phyloP scores from a whole-genome alignment of 2,797 vertebrate species.

The Coregonus sp. region DNA sequence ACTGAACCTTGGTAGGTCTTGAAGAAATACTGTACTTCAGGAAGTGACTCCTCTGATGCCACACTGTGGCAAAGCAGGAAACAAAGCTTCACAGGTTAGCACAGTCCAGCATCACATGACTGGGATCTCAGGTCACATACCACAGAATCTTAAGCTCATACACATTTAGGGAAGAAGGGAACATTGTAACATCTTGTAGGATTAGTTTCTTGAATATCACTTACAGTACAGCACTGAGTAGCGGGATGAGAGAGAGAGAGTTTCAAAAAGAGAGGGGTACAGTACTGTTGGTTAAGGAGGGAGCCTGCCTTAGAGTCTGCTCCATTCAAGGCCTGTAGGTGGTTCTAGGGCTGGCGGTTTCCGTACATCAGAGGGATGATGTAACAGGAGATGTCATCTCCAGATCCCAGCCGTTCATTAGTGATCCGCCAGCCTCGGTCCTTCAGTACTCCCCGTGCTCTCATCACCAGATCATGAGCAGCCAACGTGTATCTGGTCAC shows the following conservation, averaged over 20 bases:
- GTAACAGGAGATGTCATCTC: slow-evolving; percentile 97
- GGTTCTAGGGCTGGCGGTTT: slow-evolving; percentile 80
- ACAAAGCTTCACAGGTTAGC: slow-evolving; percentile 52
- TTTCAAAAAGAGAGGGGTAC: not conserved
- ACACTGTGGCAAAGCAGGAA: slow-evolving; percentile 61
- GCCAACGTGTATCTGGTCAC: slow-evolving; percentile 90
- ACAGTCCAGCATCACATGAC: slow-evolving; percentile 43
- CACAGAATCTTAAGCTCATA: slow-evolving; percentile 9
- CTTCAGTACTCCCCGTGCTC: slow-evolving; percentile 89
- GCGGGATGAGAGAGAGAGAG: not conserved
- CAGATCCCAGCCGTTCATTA: slow-evolving; percentile 91
- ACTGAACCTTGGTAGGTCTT: not conserved
- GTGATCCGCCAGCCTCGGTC: slow-evolving; percentile 97
- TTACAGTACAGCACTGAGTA: slow-evolving; percentile 16
- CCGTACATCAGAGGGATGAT: slow-evolving; percentile 92
- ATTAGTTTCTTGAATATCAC: not conserved
- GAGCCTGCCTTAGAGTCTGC: not conserved
- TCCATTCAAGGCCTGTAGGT: slow-evolving; percentile 5
- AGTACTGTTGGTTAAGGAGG: not conserved
- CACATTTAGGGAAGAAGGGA: slow-evolving; percentile 4
- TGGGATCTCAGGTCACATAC: slow-evolving; percentile 17
- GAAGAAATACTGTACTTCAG: not conserved
- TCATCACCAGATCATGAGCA: slow-evolving; percentile 95
- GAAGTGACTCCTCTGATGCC: slow-evolving; percentile 43
- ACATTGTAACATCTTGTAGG: slow-evolving; percentile 12